phyloP scores from a whole-genome alignment of 2,113 vertebrate genomes.

The Arothron firmamentum region DNA sequence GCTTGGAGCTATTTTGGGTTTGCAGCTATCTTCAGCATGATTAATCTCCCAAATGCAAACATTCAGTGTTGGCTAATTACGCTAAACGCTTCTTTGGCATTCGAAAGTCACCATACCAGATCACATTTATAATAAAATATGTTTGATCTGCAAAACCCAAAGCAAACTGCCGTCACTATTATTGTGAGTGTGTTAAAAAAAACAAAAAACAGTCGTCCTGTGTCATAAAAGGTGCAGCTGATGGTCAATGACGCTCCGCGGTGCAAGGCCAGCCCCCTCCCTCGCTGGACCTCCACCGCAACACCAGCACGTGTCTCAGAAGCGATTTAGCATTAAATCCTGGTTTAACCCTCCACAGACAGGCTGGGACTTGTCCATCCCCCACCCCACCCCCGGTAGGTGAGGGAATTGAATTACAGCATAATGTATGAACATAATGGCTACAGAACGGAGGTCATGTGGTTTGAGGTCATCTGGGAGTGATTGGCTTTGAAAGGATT shows the following conservation, averaged over 20 bases:
- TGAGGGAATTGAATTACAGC: constrained; percentile 44
- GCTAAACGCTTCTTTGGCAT: too few species aligned
- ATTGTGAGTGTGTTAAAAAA: constrained; percentile 9
- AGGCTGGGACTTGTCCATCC: constrained; percentile 27
- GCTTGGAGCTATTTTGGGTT: not conserved
- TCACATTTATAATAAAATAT: too few species aligned
- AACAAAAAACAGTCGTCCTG: not conserved
- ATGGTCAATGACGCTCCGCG: not conserved
- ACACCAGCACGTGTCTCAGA: constrained; percentile 39
- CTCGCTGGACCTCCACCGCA: constrained; percentile 45
- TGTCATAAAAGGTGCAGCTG: not conserved
- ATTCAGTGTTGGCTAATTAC: not conserved
- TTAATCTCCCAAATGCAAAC: not conserved
- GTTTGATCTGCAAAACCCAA: too few species aligned
- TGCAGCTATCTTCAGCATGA: not conserved
- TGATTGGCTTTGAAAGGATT: constrained; percentile 7
- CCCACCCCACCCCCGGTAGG: constrained; percentile 41
- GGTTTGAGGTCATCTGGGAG: constrained; percentile 14
- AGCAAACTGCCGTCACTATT: too few species aligned
- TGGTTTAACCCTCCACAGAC: constrained; percentile 48
- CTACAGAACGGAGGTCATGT: constrained; percentile 15
- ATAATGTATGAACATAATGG: constrained; percentile 29
- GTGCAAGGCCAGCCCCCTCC: not conserved
- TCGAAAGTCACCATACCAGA: too few species aligned
- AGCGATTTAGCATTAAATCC: constrained; percentile 59